phyloP scores from a whole-genome alignment of 2,797 vertebrate species.

The Tapera naevia region DNA sequence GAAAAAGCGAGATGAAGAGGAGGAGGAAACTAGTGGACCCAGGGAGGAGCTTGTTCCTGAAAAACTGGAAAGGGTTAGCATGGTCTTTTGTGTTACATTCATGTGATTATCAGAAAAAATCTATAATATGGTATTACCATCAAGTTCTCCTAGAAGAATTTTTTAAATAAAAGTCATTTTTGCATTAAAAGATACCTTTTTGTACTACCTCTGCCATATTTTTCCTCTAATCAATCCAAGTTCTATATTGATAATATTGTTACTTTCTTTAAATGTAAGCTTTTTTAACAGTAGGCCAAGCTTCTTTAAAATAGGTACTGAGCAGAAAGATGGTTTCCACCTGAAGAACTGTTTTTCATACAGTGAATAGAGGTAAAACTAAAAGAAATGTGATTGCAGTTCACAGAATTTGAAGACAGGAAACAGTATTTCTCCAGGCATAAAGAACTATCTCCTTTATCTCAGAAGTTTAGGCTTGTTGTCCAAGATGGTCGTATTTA shows the following conservation, averaged over 20 bases:
- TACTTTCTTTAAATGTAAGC: neutral
- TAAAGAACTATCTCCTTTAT: neutral
- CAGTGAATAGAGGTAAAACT: neutral
- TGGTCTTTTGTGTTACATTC: neutral
- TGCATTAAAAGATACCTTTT: neutral
- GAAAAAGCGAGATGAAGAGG: slow-evolving; percentile 80
- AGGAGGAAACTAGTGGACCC: slow-evolving; percentile 76
- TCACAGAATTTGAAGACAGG: neutral
- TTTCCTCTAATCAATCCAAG: neutral
- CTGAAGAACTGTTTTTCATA: neutral
- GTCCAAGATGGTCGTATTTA: neutral
- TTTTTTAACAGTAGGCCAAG: neutral
- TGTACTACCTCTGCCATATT: neutral
- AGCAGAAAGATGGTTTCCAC: neutral
- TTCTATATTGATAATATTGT: neutral
- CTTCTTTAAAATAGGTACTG: neutral
- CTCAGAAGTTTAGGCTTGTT: neutral
- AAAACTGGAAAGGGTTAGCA: slow-evolving; percentile 81
- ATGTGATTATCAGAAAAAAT: neutral
- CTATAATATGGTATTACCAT: fast-evolving
- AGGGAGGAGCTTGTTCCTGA: slow-evolving; percentile 81
- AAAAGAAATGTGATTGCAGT: neutral
- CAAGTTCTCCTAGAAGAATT: neutral
- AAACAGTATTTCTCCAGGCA: neutral
- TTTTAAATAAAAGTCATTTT: neutral